Conservation (phyloP, 2,888 invertebrate species). For the Torymus aiolomorphi region DNA sequence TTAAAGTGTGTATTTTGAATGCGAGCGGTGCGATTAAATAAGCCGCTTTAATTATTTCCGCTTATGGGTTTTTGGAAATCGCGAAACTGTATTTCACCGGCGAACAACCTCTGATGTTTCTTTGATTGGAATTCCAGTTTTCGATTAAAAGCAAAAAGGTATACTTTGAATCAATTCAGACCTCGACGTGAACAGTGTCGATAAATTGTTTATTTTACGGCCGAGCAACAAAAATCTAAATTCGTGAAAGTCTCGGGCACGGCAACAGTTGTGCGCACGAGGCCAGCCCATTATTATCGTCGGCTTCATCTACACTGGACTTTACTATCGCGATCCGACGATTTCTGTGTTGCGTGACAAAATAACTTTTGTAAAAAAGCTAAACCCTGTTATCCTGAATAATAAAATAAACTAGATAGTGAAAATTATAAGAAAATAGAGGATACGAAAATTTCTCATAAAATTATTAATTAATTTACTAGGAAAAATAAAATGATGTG, state of each 20-base stretch:
- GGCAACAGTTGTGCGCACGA: conserved; percentile 24
- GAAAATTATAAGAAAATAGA: conserved; percentile 15
- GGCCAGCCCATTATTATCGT: conserved; percentile 44
- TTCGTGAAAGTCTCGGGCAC: not conserved
- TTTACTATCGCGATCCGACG: conserved; percentile 51
- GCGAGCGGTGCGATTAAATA: not conserved
- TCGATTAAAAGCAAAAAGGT: not conserved
- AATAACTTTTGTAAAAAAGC: conserved; percentile 37
- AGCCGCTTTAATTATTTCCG: not conserved
- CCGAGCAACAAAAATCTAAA: conserved; percentile 11
- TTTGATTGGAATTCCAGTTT: conserved; percentile 21
- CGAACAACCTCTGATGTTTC: not conserved
- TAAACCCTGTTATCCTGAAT: conserved; percentile 27
- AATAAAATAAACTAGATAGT: conserved; percentile 26
- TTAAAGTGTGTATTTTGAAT: no score
- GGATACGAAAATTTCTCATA: not conserved
- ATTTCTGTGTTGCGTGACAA: conserved; percentile 42
- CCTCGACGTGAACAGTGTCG: not conserved
- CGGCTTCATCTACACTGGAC: conserved; percentile 44
- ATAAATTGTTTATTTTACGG: conserved; percentile 40
- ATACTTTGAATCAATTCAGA: conserved; percentile 10
- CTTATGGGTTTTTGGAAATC: not conserved
- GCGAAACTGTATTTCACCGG: no score
- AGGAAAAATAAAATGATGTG: no score
- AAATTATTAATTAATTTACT: not conserved